A percentile compares a stretch with the other conserved stretches of the same genome.
Conservation (phyloP, 1,140 invertebrate species). For the Diprion similis region DNA sequence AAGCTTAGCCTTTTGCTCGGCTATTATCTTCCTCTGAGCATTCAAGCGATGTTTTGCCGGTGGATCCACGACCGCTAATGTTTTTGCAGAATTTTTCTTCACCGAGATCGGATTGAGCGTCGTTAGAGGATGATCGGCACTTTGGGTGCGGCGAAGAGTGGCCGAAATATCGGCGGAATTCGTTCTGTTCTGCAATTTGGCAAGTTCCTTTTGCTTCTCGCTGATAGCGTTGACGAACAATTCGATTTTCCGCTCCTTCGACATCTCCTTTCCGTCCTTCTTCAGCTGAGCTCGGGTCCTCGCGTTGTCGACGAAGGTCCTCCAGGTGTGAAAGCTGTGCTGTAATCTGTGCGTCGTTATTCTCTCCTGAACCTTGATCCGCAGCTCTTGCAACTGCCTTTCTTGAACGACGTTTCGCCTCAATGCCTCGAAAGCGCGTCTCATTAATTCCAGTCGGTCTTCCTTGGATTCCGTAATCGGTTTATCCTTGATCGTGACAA, state of each 20-base stretch:
- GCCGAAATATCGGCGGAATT: not conserved
- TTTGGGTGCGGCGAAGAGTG: not conserved
- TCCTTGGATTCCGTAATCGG: constrained; percentile 30
- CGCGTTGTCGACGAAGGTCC: not conserved
- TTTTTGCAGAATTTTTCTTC: constrained; percentile 11
- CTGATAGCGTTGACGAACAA: constrained; percentile 47
- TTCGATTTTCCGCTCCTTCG: constrained; percentile 50
- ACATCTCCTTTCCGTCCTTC: constrained; percentile 7
- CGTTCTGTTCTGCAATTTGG: constrained; percentile 21
- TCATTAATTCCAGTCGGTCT: constrained; percentile 31
- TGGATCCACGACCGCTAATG: constrained; percentile 28
- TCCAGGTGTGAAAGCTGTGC: constrained; percentile 43
- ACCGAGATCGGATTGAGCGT: not conserved
- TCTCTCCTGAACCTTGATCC: constrained; percentile 34
- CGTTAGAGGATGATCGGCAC: not conserved
- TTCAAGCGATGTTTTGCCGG: constrained; percentile 41
- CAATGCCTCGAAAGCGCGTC: constrained; percentile 35
- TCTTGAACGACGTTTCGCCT: constrained; percentile 31
- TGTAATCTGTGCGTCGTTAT: constrained; percentile 22
- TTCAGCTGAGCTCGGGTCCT: not conserved
- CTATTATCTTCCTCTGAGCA: constrained; percentile 51
- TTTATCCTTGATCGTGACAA: constrained; percentile 55
- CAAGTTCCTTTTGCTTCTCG: constrained; percentile 45
- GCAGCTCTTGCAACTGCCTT: constrained; percentile 36
- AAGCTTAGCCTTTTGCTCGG: constrained; percentile 48